Evolutionary conservation across 1,140 invertebrate species (phyloP), one percentile per base, ranked within the genome.

Genomic region (Danaus melanippus): DNA sequence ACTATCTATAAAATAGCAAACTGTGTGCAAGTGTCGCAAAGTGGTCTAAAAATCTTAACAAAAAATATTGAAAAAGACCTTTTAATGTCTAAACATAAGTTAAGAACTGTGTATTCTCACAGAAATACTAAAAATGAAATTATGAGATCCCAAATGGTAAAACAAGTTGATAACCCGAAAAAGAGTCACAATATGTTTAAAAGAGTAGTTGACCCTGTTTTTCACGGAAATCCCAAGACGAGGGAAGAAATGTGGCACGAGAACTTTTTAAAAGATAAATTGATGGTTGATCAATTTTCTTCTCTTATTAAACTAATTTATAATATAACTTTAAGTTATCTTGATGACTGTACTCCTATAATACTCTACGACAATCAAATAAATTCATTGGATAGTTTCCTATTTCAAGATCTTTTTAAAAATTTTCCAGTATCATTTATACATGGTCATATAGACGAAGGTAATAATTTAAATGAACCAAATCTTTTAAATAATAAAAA

Each of bases 341-440:
- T 92, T 8, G 73, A 71, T 21, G 89, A 89, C 48, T 92, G 91
- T 62, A 87, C 87, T 1, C 88, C 90, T 0, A 79, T 90, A n/a
- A 88, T 92, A 57, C 82, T 92, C 10, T 92, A 92, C 52, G 92
- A 92, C 58, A 76, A 63, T 41, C 81, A 73, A 64, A 87, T 90
- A 2, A 89, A 90, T 72, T 74, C 79, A 11, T 75, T 77, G n/a
- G 88, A 90, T 49, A 81, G 73, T 8, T 66, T 89, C 9, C 70
- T 92, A 17, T 71, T 92, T 41, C 81, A 90, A 63, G 82, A 84
- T 46, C 72, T 92, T 1, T 87, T 92, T 40, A 88, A 85, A 76
- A 86, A 75, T n/a, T 89, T 91, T 46, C 88, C 90, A 2, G 73
- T 89, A 2, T 74, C 87, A 0, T 91, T 88, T 50, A 76, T 90